Evolutionary conservation across 2,888 invertebrate species (phyloP).

Genomic region (Trachelus tabidus): DNA sequence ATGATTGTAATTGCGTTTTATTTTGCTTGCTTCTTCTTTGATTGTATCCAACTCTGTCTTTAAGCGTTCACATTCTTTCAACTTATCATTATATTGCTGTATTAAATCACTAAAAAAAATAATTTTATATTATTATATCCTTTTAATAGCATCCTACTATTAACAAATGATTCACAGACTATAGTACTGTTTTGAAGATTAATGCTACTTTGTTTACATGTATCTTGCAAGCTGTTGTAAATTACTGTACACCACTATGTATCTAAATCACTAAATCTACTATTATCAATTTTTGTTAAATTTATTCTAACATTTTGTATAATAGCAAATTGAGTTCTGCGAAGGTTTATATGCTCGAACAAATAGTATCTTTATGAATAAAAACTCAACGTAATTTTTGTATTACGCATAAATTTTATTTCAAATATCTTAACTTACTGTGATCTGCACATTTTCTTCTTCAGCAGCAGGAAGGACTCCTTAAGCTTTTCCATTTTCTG

Average conservation of each 20-base stretch:
- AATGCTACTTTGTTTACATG: no score
- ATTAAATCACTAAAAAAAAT: conserved; percentile 44
- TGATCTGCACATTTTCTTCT: conserved; percentile 45
- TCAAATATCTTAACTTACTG: conserved; percentile 46
- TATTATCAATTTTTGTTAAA: neutral
- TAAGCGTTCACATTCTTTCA: conserved; percentile 46
- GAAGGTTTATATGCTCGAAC: no score
- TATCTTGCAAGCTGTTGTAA: no score
- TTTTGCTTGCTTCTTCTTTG: conserved; percentile 31
- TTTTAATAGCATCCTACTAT: no score
- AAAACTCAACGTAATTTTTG: neutral
- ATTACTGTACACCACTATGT: no score
- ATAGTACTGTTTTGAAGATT: no score
- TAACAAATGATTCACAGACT: no score
- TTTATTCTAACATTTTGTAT: no score
- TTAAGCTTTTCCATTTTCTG: conserved; percentile 34
- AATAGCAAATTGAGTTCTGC: no score
- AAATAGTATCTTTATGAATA: conserved; percentile 3
- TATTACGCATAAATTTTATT: neutral
- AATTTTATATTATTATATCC: no score
- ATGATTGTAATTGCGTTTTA: conserved; percentile 34
- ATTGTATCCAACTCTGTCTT: conserved; percentile 34
- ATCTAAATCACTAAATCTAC: no score
- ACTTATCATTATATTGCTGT: conserved; percentile 45
- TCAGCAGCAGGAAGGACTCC: conserved; percentile 41